Evolutionary conservation across 2,113 vertebrate genomes (phyloP).

Genomic region (Poecilia latipinna): DNA sequence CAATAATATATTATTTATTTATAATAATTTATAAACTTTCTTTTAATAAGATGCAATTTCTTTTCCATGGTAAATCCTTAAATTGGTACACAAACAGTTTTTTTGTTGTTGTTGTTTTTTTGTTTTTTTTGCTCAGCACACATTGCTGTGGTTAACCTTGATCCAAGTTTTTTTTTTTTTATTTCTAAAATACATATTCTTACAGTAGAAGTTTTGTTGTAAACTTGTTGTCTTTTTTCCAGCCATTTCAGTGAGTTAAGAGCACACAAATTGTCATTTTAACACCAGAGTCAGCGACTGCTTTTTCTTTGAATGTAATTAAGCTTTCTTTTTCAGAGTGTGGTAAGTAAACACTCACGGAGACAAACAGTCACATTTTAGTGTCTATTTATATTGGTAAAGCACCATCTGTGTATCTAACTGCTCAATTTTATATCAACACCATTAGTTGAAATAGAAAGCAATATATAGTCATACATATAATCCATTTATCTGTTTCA

Average conservation of each 20-base stretch:
- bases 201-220: too few species aligned
- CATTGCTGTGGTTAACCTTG: too few species aligned
- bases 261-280: too few species aligned
- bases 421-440: slow-evolving; percentile 23
- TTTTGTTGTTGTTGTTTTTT: too few species aligned
- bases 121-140: neutral
- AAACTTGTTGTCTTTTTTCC: too few species aligned
- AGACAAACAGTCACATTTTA: neutral
- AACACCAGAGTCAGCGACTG: too few species aligned
- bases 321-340: neutral
- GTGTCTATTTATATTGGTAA: neutral
- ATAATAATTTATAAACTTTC: too few species aligned
- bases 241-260: too few species aligned
- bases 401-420: neutral
- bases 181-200: too few species aligned
- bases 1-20: too few species aligned
- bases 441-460: slow-evolving; percentile 11
- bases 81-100: neutral
- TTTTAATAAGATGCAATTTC: neutral
- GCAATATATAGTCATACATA: slow-evolving; percentile 21
- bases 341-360: neutral
- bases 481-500: slow-evolving; percentile 23
- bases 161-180: too few species aligned
- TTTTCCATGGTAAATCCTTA: neutral
- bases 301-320: too few species aligned